Evolutionary conservation across 2,797 vertebrate genomes (phyloP).

Genomic region (Tolypeutes matacus): DNA sequence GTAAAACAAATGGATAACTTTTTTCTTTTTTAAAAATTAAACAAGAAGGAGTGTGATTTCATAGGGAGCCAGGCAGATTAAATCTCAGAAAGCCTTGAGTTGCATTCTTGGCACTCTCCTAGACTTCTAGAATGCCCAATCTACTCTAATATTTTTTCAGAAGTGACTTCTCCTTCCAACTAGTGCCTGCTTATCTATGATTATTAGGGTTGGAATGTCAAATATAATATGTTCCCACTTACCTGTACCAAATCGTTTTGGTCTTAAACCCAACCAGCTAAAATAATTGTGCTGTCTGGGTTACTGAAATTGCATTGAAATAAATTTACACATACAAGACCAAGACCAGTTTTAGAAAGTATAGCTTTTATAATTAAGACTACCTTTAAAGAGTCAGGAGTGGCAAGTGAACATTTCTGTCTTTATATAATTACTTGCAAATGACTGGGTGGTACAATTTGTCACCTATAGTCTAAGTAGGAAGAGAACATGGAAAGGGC

Average conservation of each 20-base stretch:
- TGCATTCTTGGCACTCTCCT: neutral
- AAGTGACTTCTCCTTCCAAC: constrained; percentile 5
- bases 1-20: neutral
- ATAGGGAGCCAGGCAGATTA: neutral
- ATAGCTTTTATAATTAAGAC: neutral
- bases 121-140: neutral
- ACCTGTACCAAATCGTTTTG: constrained; percentile 45
- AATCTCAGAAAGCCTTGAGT: neutral
- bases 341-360: neutral
- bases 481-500: neutral
- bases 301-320: constrained; percentile 3
- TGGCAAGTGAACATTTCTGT: neutral
- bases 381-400: neutral
- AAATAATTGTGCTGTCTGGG: neutral
- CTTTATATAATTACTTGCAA: neutral
- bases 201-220: neutral
- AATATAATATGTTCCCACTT: neutral
- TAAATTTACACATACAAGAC: neutral
- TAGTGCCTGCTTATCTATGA: neutral
- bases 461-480: neutral
- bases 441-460: neutral
- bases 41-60: constrained; percentile 17
- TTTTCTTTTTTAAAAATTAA: neutral
- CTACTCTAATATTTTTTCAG: neutral
- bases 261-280: neutral